Evolutionary conservation across 23 tunicate genomes (phyloP).

Genomic region (Trididemnum miniatum): DNA sequence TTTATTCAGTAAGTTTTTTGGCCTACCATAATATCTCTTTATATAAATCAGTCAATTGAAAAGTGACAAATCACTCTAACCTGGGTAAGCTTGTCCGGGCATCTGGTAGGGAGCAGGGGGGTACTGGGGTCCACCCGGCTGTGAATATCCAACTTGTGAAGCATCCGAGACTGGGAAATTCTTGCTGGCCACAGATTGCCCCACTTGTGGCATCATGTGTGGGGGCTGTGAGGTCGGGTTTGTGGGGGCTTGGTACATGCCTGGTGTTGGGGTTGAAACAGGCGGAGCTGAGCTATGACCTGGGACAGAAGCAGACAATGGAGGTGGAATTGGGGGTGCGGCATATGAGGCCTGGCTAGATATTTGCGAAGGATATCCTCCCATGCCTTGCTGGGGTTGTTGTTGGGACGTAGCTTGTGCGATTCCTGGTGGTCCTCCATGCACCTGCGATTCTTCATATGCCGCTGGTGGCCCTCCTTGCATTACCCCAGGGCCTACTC

Average conservation of each 20-base stretch:
- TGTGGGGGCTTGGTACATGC: neutral
- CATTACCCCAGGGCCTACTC: too few species aligned
- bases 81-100: slow-evolving; percentile 2
- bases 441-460: neutral
- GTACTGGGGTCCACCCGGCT: neutral
- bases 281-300: neutral
- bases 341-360: neutral
- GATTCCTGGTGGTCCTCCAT: neutral
- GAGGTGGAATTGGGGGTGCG: neutral
- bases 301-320: neutral
- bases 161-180: neutral
- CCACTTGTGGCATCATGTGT: neutral
- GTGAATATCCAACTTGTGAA: neutral
- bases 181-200: neutral
- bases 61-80: neutral
- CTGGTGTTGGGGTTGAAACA: neutral
- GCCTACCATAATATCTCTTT: too few species aligned
- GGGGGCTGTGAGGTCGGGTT: neutral
- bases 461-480: too few species aligned
- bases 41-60: neutral
- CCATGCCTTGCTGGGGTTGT: neutral
- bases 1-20: too few species aligned
- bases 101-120: slow-evolving; percentile 9
- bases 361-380: neutral
- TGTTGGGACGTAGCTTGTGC: neutral